Percentiles rank a stretch among this genome's conserved stretches.
phyloP scores from a whole-genome alignment of 2,888 invertebrate species.

The Subacronicta megacephala region DNA sequence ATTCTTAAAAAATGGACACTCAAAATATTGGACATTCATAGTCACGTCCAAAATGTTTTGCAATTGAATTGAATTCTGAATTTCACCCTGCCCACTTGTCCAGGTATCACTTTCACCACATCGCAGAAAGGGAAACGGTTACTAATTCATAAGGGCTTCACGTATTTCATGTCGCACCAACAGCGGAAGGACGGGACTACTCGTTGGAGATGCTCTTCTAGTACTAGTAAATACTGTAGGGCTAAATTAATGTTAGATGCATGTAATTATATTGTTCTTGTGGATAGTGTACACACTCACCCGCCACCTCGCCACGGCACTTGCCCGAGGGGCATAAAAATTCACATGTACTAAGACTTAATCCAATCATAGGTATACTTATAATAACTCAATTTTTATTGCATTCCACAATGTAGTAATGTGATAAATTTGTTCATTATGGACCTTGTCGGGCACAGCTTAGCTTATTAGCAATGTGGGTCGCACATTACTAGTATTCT shows the following conservation, averaged over 20 bases:
- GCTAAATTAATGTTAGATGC: background rate
- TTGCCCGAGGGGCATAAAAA: background rate
- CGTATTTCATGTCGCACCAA: background rate
- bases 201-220: background rate
- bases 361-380: too few relatives aligned
- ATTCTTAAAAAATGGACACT: too few relatives aligned
- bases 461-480: too few relatives aligned
- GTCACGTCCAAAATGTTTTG: too few relatives aligned
- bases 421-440: too few relatives aligned
- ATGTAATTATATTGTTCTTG: background rate
- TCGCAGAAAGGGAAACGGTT: constrained; percentile 3
- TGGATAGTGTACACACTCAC: background rate
- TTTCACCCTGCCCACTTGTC: too few relatives aligned
- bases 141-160: background rate
- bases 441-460: too few relatives aligned
- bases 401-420: too few relatives aligned
- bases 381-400: too few relatives aligned
- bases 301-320: background rate
- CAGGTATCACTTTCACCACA: background rate
- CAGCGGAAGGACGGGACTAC: background rate
- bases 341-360: background rate
- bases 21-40: too few relatives aligned
- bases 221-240: background rate
- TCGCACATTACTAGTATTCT: too few relatives aligned
- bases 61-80: too few relatives aligned